Evolutionary conservation across 64 coral and sea anemone species (phyloP).

Genomic region (Stylophora pistillata): DNA sequence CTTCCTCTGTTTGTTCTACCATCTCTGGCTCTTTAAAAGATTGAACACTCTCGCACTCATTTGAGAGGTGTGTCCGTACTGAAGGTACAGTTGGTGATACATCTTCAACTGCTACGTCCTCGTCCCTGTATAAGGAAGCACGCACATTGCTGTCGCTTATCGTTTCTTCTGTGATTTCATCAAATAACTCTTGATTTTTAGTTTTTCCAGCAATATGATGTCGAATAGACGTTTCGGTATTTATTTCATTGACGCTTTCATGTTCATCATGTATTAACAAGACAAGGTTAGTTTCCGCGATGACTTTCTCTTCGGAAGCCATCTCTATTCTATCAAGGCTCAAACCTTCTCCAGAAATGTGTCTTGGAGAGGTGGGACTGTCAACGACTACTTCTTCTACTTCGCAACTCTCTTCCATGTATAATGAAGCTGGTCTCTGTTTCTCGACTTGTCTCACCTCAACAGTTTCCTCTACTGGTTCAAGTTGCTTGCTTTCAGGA

Average conservation of each 20-base stretch:
- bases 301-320: neutral
- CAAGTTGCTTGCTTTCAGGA: conserved; percentile 13
- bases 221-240: no score
- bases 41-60: neutral
- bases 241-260: no score
- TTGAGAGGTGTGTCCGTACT: neutral
- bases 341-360: neutral
- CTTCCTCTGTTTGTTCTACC: neutral
- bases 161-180: neutral
- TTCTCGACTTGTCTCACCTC: neutral
- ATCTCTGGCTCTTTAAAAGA: neutral
- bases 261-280: no score
- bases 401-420: neutral
- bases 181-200: no score
- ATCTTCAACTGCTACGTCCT: neutral
- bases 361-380: neutral
- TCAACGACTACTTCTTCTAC: conserved; percentile 12
- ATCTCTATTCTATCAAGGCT: neutral
- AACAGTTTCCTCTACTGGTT: neutral
- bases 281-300: no score
- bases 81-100: neutral
- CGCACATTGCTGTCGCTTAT: no score
- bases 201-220: no score
- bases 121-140: neutral
- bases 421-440: neutral